A percentile compares a stretch with the other conserved stretches of the same genome.
These are phyloP conservation scores for Thalassophryne amazonica DNA, from an alignment of 2,797 vertebrate species.

Conservation along the genomic window DNA sequence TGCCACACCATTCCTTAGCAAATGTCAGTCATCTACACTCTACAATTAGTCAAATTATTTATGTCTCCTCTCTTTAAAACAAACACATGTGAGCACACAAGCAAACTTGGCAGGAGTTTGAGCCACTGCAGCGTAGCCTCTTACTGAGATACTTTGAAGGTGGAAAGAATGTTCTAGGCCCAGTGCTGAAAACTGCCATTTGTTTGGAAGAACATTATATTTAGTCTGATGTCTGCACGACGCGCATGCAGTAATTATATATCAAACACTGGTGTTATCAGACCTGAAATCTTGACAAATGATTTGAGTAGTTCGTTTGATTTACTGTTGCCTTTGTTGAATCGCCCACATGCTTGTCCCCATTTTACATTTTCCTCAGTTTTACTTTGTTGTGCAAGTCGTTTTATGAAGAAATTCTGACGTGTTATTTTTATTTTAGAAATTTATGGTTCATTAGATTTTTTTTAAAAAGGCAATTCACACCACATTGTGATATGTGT, in stretches of 20 bases:
- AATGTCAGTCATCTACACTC: slow-evolving; percentile 71
- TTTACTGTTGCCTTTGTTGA: slow-evolving; percentile 23
- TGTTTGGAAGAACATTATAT: slow-evolving; percentile 28
- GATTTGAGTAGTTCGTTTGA: slow-evolving; percentile 38
- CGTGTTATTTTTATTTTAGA: neutral
- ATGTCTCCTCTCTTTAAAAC: slow-evolving; percentile 56
- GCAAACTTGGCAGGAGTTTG: slow-evolving; percentile 35
- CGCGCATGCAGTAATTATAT: slow-evolving; percentile 31
- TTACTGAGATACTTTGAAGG: slow-evolving; percentile 17
- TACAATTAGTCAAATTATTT: slow-evolving; percentile 75
- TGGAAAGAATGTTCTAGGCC: slow-evolving; percentile 62
- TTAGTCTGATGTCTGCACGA: slow-evolving; percentile 33
- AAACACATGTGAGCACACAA: slow-evolving; percentile 55
- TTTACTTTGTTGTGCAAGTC: neutral
- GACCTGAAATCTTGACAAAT: slow-evolving; percentile 32
- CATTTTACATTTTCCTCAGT: neutral
- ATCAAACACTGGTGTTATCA: slow-evolving; percentile 19
- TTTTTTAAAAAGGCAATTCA: neutral
- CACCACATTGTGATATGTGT: neutral
- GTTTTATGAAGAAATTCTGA: neutral
- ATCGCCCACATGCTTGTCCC: neutral
- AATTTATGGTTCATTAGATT: neutral
- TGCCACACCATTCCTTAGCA: slow-evolving; percentile 53
- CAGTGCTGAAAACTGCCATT: slow-evolving; percentile 33
- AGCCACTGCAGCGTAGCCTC: slow-evolving; percentile 1